Evolutionary conservation across 2,113 vertebrate genomes (phyloP).

Genomic region (Poeciliopsis occidentalis): DNA sequence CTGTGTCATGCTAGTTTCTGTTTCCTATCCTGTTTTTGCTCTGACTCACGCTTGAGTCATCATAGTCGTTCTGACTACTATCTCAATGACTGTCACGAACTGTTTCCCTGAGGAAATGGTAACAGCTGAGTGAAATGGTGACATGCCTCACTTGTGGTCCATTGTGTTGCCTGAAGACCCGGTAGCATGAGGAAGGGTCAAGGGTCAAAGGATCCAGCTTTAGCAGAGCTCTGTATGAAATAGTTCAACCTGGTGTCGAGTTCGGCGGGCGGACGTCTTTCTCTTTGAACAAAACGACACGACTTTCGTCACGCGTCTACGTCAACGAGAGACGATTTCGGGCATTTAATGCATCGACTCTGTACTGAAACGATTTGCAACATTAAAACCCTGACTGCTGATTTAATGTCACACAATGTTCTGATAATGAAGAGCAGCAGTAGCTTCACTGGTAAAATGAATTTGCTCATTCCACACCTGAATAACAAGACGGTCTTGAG

Average conservation of each 20-base stretch:
- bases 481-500: not conserved
- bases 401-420: not conserved
- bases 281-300: too few species aligned
- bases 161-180: not conserved
- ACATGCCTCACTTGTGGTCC: not conserved
- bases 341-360: too few species aligned
- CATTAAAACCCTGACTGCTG: too few species aligned
- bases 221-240: too few species aligned
- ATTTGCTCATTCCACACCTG: not conserved
- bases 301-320: too few species aligned
- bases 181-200: not conserved
- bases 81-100: conserved; percentile 44
- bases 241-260: too few species aligned
- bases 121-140: not conserved
- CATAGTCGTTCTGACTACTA: conserved; percentile 23
- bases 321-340: too few species aligned
- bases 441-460: not conserved
- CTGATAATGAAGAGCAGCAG: not conserved
- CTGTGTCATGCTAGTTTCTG: not conserved
- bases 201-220: not conserved
- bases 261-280: too few species aligned
- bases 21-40: conserved; percentile 26
- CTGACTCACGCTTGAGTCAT: conserved; percentile 62
- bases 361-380: too few species aligned
- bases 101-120: conserved; percentile 5